Evolutionary conservation across 2,797 vertebrate species (phyloP).

Genomic region (Acanthurus lineatus): DNA sequence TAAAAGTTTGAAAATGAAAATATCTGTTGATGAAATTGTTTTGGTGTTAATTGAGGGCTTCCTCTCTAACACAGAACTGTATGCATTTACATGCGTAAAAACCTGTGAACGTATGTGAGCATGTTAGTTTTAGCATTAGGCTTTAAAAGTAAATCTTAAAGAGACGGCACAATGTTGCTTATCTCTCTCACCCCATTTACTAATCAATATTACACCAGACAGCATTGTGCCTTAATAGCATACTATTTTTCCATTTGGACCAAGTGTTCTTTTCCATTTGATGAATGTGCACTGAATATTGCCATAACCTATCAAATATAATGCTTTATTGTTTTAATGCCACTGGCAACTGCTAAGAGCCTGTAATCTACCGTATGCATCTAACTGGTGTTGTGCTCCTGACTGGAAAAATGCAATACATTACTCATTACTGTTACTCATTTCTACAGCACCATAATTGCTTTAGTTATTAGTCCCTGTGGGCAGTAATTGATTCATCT

Average conservation of each 20-base stretch:
- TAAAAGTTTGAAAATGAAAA: constrained; percentile 39
- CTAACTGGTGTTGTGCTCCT: constrained; percentile 50
- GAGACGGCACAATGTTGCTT: constrained; percentile 24
- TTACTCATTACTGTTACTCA: constrained; percentile 73
- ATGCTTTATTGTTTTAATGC: constrained; percentile 71
- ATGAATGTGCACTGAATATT: constrained; percentile 60
- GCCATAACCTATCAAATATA: constrained; percentile 65
- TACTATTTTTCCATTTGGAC: constrained; percentile 65
- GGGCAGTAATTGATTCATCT: constrained; percentile 58
- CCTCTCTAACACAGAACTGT: constrained; percentile 29
- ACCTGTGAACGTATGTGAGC: constrained; percentile 16
- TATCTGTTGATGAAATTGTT: constrained; percentile 55
- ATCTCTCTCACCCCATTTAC: constrained; percentile 60
- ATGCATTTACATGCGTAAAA: background rate
- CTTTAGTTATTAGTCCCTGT: constrained; percentile 61
- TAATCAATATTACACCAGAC: constrained; percentile 66
- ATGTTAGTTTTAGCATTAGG: constrained; percentile 29
- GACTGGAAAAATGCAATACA: constrained; percentile 68
- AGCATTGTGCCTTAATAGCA: constrained; percentile 55
- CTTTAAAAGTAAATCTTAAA: constrained; percentile 23
- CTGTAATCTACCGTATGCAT: constrained; percentile 68
- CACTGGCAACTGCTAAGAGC: constrained; percentile 67
- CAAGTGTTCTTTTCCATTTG: constrained; percentile 56
- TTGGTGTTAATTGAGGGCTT: constrained; percentile 64
- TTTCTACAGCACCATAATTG: constrained; percentile 65